phyloP scores from a whole-genome alignment of 2,113 vertebrate genomes.

The Leucosticte australis region DNA sequence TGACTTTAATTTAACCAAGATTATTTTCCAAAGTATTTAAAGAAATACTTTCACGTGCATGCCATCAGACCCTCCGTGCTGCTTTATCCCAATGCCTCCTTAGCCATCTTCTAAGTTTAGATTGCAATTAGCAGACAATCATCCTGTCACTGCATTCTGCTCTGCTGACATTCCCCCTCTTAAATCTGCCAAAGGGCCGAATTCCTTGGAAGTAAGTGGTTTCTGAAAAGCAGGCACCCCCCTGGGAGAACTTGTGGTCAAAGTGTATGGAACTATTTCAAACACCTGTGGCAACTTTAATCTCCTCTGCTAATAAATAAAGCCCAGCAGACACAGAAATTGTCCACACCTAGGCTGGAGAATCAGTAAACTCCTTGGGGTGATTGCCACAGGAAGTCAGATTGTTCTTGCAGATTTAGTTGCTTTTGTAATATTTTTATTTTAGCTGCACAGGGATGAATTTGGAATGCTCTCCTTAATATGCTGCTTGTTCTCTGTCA shows the following conservation, averaged over 20 bases:
- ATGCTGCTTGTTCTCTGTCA: neutral
- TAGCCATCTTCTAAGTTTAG: slow-evolving; percentile 25
- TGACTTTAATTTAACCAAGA: neutral
- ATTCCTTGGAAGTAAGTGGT: slow-evolving; percentile 62
- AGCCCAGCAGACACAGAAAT: slow-evolving; percentile 44
- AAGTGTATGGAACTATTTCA: slow-evolving; percentile 56
- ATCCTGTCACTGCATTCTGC: slow-evolving; percentile 53
- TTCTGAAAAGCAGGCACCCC: slow-evolving; percentile 50
- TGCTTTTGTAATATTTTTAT: neutral
- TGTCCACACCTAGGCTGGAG: slow-evolving; percentile 25
- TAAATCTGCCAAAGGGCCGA: slow-evolving; percentile 62
- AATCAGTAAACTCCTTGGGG: slow-evolving; percentile 31
- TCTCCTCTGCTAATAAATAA: slow-evolving; percentile 64
- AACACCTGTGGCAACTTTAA: slow-evolving; percentile 67
- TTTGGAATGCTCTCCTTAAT: neutral
- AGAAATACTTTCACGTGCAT: neutral
- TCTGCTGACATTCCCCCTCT: slow-evolving; percentile 51
- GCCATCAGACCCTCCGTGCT: neutral
- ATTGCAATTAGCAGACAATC: slow-evolving; percentile 57
- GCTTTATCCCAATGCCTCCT: neutral
- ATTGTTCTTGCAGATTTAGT: neutral
- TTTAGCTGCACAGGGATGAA: neutral
- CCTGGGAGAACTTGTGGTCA: slow-evolving; percentile 55
- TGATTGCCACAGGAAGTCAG: slow-evolving; percentile 32
- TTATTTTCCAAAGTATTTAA: neutral